Conservation (phyloP, 37 sponge, comb jelly and placozoan genomes). For the Oscarella lobularis region DNA sequence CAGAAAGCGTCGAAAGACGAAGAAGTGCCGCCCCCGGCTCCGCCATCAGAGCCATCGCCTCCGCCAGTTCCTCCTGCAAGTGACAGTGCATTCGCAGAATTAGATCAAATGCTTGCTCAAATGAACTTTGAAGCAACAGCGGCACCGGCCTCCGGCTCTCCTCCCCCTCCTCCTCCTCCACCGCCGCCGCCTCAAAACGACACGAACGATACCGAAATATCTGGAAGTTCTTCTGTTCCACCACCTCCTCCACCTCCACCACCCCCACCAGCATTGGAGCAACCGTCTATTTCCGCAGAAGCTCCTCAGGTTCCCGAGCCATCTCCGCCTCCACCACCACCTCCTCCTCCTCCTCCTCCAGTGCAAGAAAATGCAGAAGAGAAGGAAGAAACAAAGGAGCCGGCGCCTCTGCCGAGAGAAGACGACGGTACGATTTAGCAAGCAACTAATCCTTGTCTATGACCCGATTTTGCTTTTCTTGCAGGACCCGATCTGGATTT, state of each 20-base stretch:
- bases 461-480: too few relatives aligned
- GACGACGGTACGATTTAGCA: too few relatives aligned
- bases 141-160: neutral
- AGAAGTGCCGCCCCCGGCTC: neutral
- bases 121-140: too few relatives aligned
- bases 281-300: too few relatives aligned
- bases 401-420: too few relatives aligned
- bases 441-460: too few relatives aligned
- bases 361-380: neutral
- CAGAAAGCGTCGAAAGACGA: neutral
- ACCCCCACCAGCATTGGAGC: neutral
- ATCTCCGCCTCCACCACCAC: neutral
- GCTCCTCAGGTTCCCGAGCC: too few relatives aligned
- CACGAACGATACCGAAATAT: neutral
- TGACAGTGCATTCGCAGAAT: neutral
- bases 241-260: neutral
- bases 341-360: neutral
- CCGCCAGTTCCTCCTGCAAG: slow-evolving; percentile 1
- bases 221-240: neutral
- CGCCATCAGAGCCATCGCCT: neutral
- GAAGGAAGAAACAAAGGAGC: neutral
- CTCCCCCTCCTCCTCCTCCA: neutral
- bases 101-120: neutral
- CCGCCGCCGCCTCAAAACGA: neutral
- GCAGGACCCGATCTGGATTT: neutral